These are phyloP conservation scores for Opisthograptis luteolata DNA, from an alignment of 2,888 invertebrate genomes.

Conservation along the genomic window DNA sequence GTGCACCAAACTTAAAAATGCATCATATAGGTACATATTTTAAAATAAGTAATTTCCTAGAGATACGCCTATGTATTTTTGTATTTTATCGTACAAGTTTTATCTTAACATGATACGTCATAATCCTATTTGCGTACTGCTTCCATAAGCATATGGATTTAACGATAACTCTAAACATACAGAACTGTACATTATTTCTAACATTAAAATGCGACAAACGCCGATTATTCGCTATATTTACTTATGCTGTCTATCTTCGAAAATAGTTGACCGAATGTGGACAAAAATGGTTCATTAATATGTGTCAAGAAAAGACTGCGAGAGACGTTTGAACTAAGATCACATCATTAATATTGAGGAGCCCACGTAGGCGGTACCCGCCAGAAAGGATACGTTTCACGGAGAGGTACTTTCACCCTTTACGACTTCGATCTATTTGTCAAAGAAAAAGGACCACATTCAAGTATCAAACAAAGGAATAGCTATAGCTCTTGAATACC, in stretches of 20 bases:
- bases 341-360: conserved; percentile 82
- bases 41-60: too few species aligned
- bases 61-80: too few species aligned
- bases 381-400: conserved; percentile 73
- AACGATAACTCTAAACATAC: conserved; percentile 19
- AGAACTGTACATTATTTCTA: neutral
- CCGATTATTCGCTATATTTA: conserved; percentile 39
- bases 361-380: conserved; percentile 72
- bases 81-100: too few species aligned
- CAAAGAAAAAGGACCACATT: conserved; percentile 56
- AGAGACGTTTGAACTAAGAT: conserved; percentile 78
- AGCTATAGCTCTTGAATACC: conserved; percentile 41
- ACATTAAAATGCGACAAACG: neutral
- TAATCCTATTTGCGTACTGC: too few species aligned
- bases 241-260: conserved; percentile 41
- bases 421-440: conserved; percentile 73
- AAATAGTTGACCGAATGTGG: conserved; percentile 65
- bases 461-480: conserved; percentile 54
- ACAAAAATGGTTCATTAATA: conserved; percentile 79
- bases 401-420: conserved; percentile 78
- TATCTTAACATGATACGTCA: too few species aligned
- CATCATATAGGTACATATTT: too few species aligned
- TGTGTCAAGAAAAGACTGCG: conserved; percentile 71
- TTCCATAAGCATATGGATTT: too few species aligned
- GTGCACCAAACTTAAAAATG: neutral